phyloP scores from a whole-genome alignment of 1,140 invertebrate species.

The Pseudomyrmex flavicornis region DNA sequence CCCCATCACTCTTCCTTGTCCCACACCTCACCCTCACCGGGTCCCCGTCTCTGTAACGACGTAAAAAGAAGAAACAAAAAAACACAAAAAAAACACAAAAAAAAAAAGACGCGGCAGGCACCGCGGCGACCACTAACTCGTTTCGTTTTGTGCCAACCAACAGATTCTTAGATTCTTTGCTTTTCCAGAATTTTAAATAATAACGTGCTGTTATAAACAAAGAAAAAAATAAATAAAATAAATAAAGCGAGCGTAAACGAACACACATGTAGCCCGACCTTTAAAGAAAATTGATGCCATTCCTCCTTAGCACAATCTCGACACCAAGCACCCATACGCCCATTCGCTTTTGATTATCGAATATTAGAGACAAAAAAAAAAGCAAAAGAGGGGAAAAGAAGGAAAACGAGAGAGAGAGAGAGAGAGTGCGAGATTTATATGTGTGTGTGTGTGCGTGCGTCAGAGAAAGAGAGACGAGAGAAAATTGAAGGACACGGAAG shows the following conservation, averaged over 20 bases:
- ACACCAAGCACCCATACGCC: conserved; percentile 67
- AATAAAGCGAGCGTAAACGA: too few relatives aligned
- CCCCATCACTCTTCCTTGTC: too few relatives aligned
- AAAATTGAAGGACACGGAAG: conserved; percentile 23
- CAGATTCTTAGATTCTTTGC: conserved; percentile 65
- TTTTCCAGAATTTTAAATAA: conserved; percentile 47
- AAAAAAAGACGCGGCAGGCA: conserved; percentile 6
- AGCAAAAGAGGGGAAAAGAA: conserved; percentile 18
- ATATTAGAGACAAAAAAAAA: conserved; percentile 32
- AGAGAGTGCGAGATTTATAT: background rate
- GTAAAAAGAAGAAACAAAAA: background rate
- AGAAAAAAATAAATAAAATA: background rate
- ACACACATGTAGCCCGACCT: conserved; percentile 40
- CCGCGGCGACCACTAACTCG: conserved; percentile 73
- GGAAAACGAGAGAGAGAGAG: conserved; percentile 11
- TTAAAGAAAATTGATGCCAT: conserved; percentile 51
- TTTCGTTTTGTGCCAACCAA: conserved; percentile 84
- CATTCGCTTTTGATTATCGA: conserved; percentile 69
- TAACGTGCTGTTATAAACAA: conserved; percentile 47
- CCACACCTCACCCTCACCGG: too few relatives aligned
- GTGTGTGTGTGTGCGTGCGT: background rate
- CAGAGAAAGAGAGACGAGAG: background rate
- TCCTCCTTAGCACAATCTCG: conserved; percentile 64
- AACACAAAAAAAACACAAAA: too few relatives aligned
- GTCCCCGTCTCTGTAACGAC: background rate